Percentiles rank a stretch among this genome's conserved stretches.
These are phyloP conservation scores for Kryphioiulus occultus DNA, from an alignment of 2,888 invertebrate genomes.

Conservation along the genomic window DNA sequence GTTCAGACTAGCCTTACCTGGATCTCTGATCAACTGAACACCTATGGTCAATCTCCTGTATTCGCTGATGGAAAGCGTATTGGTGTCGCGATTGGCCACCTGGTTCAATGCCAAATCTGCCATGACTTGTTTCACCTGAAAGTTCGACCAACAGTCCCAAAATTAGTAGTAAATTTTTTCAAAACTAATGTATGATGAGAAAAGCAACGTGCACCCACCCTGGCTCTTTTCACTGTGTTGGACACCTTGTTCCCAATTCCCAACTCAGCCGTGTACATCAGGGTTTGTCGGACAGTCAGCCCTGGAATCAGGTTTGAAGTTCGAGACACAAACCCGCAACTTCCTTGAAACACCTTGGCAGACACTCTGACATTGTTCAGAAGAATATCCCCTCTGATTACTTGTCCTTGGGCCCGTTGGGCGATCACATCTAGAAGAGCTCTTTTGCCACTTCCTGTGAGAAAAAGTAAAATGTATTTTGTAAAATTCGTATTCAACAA, in stretches of 20 bases:
- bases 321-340: slow-evolving; percentile 88
- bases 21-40: slow-evolving; percentile 91
- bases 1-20: slow-evolving; percentile 69
- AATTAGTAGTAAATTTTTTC: background rate
- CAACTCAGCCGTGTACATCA: slow-evolving; percentile 60
- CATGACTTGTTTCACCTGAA: slow-evolving; percentile 74
- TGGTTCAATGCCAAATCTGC: slow-evolving; percentile 93
- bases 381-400: slow-evolving; percentile 76
- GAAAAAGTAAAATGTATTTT: too few species aligned
- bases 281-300: slow-evolving; percentile 80
- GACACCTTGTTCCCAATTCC: slow-evolving; percentile 65
- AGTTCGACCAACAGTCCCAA: background rate
- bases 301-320: slow-evolving; percentile 84
- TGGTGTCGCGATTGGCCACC: slow-evolving; percentile 79
- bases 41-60: slow-evolving; percentile 89
- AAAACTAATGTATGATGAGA: background rate
- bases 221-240: slow-evolving; percentile 78
- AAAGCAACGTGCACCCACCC: slow-evolving; percentile 69
- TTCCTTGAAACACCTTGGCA: slow-evolving; percentile 80
- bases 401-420: slow-evolving; percentile 58
- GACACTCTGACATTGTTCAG: slow-evolving; percentile 87
- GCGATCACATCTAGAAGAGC: slow-evolving; percentile 90
- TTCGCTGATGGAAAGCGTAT: slow-evolving; percentile 86
- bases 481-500: background rate
- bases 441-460: slow-evolving; percentile 87